Evolutionary conservation across 2,797 vertebrate species (phyloP).

Genomic region (Sebastes matsubarae): DNA sequence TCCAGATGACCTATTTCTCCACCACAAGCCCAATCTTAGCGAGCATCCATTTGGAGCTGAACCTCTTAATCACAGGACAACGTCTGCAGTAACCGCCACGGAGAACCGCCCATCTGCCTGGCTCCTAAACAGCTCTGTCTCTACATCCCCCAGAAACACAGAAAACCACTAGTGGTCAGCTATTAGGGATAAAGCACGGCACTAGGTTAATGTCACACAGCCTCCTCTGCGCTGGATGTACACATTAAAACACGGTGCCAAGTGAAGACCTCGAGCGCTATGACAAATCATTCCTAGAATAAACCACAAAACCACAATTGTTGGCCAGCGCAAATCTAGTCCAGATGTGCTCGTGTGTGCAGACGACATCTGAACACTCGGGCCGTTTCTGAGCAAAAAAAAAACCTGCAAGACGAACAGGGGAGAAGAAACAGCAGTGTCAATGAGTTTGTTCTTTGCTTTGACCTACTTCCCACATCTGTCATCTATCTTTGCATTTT

Average conservation of each 20-base stretch:
- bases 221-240: conserved; percentile 43
- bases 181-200: conserved; percentile 41
- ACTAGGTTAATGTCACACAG: conserved; percentile 19
- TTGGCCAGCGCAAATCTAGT: conserved; percentile 64
- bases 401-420: conserved; percentile 39
- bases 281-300: conserved; percentile 74
- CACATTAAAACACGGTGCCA: conserved; percentile 53
- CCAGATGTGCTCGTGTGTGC: conserved; percentile 76
- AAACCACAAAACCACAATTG: conserved; percentile 63
- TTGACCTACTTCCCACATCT: conserved; percentile 80
- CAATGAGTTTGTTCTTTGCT: conserved; percentile 68
- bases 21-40: conserved; percentile 66
- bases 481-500: conserved; percentile 54
- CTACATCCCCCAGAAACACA: conserved; percentile 22
- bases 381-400: conserved; percentile 55
- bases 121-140: conserved; percentile 44
- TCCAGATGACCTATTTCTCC: conserved; percentile 82
- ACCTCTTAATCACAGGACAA: conserved; percentile 78
- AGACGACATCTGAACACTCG: conserved; percentile 59
- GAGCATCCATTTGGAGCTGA: conserved; percentile 68
- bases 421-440: conserved; percentile 51
- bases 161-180: conserved; percentile 14
- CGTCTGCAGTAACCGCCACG: conserved; percentile 43
- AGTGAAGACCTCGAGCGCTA: conserved; percentile 62
- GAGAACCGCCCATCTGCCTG: conserved; percentile 64